Base-by-base conservation (phyloP, 2,888 invertebrate species). In the Bedellia somnulentella region DNA sequence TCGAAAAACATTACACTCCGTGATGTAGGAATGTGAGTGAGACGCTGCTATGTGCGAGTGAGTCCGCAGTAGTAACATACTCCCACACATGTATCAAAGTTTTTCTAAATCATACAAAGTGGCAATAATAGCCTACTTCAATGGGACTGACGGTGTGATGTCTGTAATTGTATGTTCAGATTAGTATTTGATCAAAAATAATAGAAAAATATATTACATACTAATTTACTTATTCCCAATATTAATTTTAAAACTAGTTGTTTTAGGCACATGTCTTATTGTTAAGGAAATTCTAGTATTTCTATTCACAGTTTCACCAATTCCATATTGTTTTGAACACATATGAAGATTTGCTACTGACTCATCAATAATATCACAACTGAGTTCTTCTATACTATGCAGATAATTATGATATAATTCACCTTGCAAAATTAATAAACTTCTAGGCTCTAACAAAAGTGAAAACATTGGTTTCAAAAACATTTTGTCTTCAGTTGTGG, bases 251-350 rank as follows among this genome's bases (percentile, higher is more conserved):
- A 90, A 78, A 62, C 83, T 83, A 32, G 83, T 82, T 23, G 90
- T 87, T 71, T 91, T 94, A 24, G 94, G 94, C 21, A 96, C 95
- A 80, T 93, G 87, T 53, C 97, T 80, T 42, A 97, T 93, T 9
- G 96, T 97, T 30, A 97, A 61, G 9, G 96, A 97, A 39, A 95
- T 70, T 47, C 97, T 81, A 4, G 87, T 89, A 6, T 64, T 66
- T 42, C 93, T 76, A 30, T 59, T 42, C 14, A 92, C 44, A 29
- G 54, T 59, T 34, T 82, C 68, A 21, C 82, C 84, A 32, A 75
- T 57, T 11, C 54, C 49, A 58, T 81, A 82, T 30, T 63, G 56
- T 32, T 58, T 51, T 30, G 76, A 76, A 56, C 87, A 87, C 46
- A 81, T 60, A 29, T 80, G 52, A 41, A 89, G 66, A 60, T 91